These are phyloP conservation scores for Linyphia triangularis DNA, from an alignment of 2,888 invertebrate species.

Conservation along the genomic window DNA sequence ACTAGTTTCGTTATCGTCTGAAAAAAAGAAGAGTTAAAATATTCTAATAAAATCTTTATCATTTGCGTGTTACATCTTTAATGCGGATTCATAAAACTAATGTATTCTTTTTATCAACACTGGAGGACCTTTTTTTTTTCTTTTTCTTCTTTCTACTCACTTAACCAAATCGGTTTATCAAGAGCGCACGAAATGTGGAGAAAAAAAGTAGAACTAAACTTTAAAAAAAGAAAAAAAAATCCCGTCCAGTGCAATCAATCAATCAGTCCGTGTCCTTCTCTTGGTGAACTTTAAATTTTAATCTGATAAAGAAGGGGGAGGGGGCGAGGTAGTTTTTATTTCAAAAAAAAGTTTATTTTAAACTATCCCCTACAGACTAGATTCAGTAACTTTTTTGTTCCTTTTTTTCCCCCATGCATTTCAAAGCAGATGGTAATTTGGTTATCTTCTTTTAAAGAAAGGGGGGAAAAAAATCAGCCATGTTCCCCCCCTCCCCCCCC, in stretches of 20 bases:
- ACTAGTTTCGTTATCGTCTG: conserved; percentile 23
- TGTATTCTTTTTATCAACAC: conserved; percentile 39
- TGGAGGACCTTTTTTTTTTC: not conserved
- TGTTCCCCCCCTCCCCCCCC: not conserved
- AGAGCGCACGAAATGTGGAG: conserved; percentile 7
- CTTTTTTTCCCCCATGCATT: conserved; percentile 58
- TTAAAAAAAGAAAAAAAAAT: conserved; percentile 16
- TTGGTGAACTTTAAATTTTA: conserved; percentile 53
- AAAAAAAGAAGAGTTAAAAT: conserved; percentile 30
- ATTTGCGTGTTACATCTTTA: conserved; percentile 36
- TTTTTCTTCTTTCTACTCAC: conserved; percentile 35
- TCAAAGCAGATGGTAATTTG: conserved; percentile 69
- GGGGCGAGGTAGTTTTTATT: not conserved
- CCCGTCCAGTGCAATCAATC: conserved; percentile 53
- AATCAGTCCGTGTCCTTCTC: conserved; percentile 44
- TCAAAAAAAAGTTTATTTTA: conserved; percentile 11
- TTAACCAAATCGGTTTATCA: conserved; percentile 58
- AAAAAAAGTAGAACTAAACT: conserved; percentile 35
- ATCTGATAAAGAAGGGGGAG: conserved; percentile 18
- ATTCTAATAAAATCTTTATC: conserved; percentile 46
- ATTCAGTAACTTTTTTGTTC: conserved; percentile 15
- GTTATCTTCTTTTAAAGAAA: conserved; percentile 59
- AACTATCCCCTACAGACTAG: not conserved
- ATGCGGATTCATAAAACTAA: conserved; percentile 27
- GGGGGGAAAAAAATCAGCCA: conserved; percentile 11